phyloP scores from a whole-genome alignment of 2,888 invertebrate genomes.

The Papilio gigon region DNA sequence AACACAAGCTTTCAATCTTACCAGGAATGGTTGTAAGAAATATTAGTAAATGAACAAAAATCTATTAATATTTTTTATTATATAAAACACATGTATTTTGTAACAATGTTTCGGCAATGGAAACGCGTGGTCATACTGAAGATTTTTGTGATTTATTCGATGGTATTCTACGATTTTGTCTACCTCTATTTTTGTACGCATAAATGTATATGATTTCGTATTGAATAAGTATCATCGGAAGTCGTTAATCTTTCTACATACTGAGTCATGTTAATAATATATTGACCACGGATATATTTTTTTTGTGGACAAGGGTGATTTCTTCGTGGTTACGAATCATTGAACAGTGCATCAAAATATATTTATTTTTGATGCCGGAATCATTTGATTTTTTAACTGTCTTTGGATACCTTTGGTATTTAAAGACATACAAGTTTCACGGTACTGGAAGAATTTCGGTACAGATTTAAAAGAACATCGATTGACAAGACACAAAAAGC shows the following conservation, averaged over 20 bases:
- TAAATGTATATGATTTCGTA: constrained; percentile 20
- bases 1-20: too few species aligned
- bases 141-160: neutral
- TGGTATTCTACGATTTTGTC: neutral
- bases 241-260: constrained; percentile 33
- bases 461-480: too few species aligned
- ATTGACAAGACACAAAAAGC: too few species aligned
- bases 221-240: constrained; percentile 16
- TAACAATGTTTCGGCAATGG: neutral
- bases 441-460: too few species aligned
- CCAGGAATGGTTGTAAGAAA: too few species aligned
- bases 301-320: constrained; percentile 6
- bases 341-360: neutral
- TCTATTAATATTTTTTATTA: too few species aligned
- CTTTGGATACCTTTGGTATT: neutral
- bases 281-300: constrained; percentile 30
- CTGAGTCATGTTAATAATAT: constrained; percentile 28
- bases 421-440: too few species aligned
- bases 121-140: neutral
- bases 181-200: constrained; percentile 25
- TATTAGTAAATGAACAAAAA: too few species aligned
- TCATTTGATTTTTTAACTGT: neutral
- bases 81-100: too few species aligned
- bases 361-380: neutral
- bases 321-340: constrained; percentile 4